A percentile compares a stretch with the other conserved stretches of the same genome.
Evolutionary conservation across 2,888 invertebrate species (phyloP).

Genomic region (Cephus runcator): DNA sequence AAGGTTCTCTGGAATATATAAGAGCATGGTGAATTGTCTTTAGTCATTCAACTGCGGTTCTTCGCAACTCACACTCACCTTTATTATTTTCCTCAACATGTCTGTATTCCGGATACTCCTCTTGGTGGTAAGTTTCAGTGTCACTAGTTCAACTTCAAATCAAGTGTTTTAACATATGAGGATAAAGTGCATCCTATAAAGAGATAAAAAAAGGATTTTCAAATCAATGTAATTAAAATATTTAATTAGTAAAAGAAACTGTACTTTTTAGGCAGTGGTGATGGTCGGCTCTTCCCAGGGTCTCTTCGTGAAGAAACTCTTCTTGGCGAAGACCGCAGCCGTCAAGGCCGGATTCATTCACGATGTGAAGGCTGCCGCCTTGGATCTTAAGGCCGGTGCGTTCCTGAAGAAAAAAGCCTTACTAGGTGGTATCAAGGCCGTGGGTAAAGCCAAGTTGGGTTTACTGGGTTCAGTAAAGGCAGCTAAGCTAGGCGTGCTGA

Average conservation of each 20-base stretch:
- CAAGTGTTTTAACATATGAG: too few species aligned
- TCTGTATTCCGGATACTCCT: constrained; percentile 15
- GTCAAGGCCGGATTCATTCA: constrained; percentile 16
- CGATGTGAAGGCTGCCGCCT: constrained; percentile 9
- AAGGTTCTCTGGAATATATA: constrained; percentile 13
- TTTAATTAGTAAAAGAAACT: background rate
- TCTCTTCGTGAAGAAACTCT: constrained; percentile 12
- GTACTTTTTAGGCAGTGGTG: constrained; percentile 13
- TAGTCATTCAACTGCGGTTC: constrained; percentile 13
- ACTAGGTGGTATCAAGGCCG: constrained; percentile 9
- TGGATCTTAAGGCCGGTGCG: constrained; percentile 20
- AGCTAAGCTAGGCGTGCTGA: constrained; percentile 18
- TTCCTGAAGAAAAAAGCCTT: constrained; percentile 20
- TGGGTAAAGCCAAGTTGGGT: constrained; percentile 16
- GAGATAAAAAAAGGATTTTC: too few species aligned
- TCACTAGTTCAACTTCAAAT: background rate
- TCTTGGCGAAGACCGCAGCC: constrained; percentile 8
- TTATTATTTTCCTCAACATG: constrained; percentile 10
- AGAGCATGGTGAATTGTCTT: constrained; percentile 5
- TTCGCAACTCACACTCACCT: constrained; percentile 6
- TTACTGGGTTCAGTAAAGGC: constrained; percentile 17
- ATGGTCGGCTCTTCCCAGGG: constrained; percentile 13
- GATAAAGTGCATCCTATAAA: too few species aligned
- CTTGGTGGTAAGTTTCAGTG: constrained; percentile 15
- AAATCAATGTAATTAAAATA: too few species aligned